Base-by-base conservation (phyloP, 2,113 vertebrate species). In the Trochalopteron elliotii region DNA sequence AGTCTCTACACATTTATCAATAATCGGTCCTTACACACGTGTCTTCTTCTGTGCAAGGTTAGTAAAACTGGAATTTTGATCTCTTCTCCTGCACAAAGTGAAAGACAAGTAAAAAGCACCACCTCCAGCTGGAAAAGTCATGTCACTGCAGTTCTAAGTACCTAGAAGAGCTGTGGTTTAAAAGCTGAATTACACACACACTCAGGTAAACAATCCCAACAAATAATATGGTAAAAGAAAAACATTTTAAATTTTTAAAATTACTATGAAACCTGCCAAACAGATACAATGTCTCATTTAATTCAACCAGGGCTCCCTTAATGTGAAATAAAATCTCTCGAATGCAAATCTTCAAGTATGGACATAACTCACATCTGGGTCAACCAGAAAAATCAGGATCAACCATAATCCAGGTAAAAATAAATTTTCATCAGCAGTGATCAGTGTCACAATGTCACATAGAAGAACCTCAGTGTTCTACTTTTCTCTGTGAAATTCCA, bases 191-290 rank as follows among this genome's bases (percentile, higher is more conserved):
- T 61, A 15, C 18, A 68, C 23, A 40, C 5, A 35, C 15, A 35
- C 0, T 1, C 7, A 2, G 4, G 10, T 39, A 55, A 24, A 33
- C 15, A 69, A 60, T 53, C 16, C 22, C 14, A 9, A 77, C 12
- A 72, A 49, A 47, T 15, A 60, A 21, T 15, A 74, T 3, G 11
- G 42, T 25, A 69, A 80, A 83, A 53, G 25, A 88, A 71, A 84
- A 64, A 12, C 1, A 68, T 44, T 55, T 47, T 12, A 2, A 35
- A 40, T 61, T 77, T 52, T 80, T 15, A 6, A 61, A 79, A 86
- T 61, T 45, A 64, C 40, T 59, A 77, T 2, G 24, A 92, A 93
- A 91, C 7, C 12, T 75, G 30, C 2, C 17, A 81, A 72, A 50
- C 8, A 86, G 60, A 85, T 23, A 79, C 2, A 69, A 90, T 35